Evolutionary conservation across 2,797 vertebrate species (phyloP), one percentile per base, ranked within the genome.

Genomic region (Lepilemur ruficaudatus): DNA sequence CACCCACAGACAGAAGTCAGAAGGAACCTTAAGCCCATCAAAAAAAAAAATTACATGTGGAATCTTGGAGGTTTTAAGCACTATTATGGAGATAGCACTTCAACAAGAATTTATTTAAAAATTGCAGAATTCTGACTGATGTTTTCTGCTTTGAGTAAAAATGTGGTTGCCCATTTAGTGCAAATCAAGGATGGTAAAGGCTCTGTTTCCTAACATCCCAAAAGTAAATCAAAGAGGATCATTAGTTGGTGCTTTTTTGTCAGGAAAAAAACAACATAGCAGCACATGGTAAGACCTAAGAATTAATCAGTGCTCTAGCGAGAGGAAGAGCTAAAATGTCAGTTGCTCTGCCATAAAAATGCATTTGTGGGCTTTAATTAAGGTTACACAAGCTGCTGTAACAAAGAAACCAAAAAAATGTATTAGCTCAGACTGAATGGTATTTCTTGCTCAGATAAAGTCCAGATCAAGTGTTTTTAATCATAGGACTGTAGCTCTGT

Each of bases 111-210:
- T 87, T 57, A 10, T 55, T 70, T 79, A 18, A 48, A 67, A 73
- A 41, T 43, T 35, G 23, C 18, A 43, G 32, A 63, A 5, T n/a
- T 89, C 41, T 63, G 15, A 63, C 5, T 22, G 20, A 46, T 46
- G 5, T 25, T 94, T 91, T 91, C 43, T 25, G 57, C 15, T 89
- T 28, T 65, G 55, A 63, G 46, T 96, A 70, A 80, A 95, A 92
- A 61, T 52, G 43, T n/a, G 12, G 2, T 28, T 94, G 3, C 38
- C 52, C 79, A 63, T 87, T 87, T 87, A 82, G 43, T 57, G 25
- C 43, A 46, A 48, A 78, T 89, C 10, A 73, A 20, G 10, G n/a
- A n/a, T 57, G 30, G 6, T 57, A 57, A 91, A 87, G 12, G 4
- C 50, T 72, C 95, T 94, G 4, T 87, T 59, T 92, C 28, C 13